These are phyloP conservation scores for Halcyon badia DNA, from an alignment of 2,797 vertebrate genomes.

Conservation along the genomic window DNA sequence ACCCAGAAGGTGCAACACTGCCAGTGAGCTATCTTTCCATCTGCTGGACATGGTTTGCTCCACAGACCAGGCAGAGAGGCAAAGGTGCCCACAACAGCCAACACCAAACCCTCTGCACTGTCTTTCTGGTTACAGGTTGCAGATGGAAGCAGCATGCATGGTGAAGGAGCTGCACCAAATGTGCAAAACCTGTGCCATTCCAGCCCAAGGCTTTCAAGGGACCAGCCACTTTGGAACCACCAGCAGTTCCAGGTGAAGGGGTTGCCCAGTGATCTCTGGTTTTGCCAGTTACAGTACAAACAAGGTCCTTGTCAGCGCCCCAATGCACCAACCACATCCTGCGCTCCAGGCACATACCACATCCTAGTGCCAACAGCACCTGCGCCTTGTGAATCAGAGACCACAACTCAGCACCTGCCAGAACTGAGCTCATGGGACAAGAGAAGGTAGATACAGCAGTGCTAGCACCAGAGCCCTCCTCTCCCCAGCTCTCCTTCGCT, in stretches of 20 bases:
- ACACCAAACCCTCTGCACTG: too few relatives aligned
- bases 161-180: not conserved
- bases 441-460: too few relatives aligned
- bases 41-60: not conserved
- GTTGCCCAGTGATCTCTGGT: rapidly evolving
- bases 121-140: not conserved
- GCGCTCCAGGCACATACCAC: rapidly evolving
- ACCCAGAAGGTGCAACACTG: not conserved
- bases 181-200: not conserved
- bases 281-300: not conserved
- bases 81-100: not conserved
- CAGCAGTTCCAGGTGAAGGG: not conserved
- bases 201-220: not conserved
- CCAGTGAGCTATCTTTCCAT: not conserved
- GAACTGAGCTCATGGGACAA: not conserved
- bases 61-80: not conserved
- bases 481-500: not conserved
- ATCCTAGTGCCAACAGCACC: not conserved
- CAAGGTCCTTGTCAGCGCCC: not conserved
- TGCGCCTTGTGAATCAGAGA: not conserved
- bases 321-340: rapidly evolving
- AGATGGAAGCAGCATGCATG: rapidly evolving
- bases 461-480: not conserved
- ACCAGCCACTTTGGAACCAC: not conserved
- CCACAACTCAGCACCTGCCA: not conserved